Percentiles rank a stretch among this genome's conserved stretches.
These are phyloP conservation scores for Trichogramma pretiosum DNA, from an alignment of 1,140 invertebrate genomes.

Conservation along the genomic window DNA sequence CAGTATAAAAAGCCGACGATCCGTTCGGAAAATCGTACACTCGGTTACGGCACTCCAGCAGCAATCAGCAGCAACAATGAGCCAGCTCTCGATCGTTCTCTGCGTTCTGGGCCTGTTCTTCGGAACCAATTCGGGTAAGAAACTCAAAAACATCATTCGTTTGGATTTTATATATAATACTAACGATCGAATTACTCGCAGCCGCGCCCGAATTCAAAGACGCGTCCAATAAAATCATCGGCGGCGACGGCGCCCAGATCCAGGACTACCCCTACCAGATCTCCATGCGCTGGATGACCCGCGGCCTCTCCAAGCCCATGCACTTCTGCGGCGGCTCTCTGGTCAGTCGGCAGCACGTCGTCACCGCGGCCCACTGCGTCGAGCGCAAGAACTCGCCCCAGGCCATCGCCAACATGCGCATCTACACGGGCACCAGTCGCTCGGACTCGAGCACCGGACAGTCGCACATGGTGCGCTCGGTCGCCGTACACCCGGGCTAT, in stretches of 20 bases:
- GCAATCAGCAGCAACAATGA: too few species aligned
- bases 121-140: background rate
- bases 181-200: too few species aligned
- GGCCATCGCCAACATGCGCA: background rate
- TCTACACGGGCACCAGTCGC: background rate
- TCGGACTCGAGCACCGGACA: background rate
- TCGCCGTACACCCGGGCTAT: background rate
- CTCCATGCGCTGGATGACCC: conserved; percentile 3
- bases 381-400: background rate
- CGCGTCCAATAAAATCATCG: background rate
- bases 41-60: too few species aligned
- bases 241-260: background rate
- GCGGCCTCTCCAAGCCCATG: background rate
- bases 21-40: too few species aligned
- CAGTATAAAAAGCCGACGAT: too few species aligned
- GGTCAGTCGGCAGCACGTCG: background rate
- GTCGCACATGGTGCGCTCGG: background rate
- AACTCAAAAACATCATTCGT: too few species aligned
- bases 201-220: too few species aligned
- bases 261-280: conserved; percentile 1
- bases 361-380: conserved; percentile 5
- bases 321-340: conserved; percentile 4
- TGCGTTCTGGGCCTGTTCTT: background rate
- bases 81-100: too few species aligned
- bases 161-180: too few species aligned